These are phyloP conservation scores for Muscidifurax raptorellus DNA, from an alignment of 1,140 invertebrate genomes.

Conservation along the genomic window DNA sequence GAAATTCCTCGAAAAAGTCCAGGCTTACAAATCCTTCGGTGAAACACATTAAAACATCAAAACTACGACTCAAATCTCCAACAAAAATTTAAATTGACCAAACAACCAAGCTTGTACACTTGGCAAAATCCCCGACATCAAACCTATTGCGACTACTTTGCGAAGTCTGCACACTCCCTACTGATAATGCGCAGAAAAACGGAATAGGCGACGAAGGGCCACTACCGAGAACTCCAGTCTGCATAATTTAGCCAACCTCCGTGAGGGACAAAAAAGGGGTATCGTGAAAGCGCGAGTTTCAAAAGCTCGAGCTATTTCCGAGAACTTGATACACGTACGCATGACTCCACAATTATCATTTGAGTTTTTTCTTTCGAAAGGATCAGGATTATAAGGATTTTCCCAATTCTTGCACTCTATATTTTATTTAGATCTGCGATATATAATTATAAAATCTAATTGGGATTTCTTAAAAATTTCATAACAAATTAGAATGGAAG, in stretches of 20 bases:
- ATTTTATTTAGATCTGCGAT: neutral
- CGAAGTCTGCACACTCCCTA: neutral
- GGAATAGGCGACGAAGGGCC: slow-evolving; percentile 49
- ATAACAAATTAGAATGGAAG: too few relatives aligned
- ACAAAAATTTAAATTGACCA: neutral
- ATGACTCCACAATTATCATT: neutral
- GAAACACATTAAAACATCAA: neutral
- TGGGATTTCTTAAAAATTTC: too few relatives aligned
- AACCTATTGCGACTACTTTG: neutral
- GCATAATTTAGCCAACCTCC: slow-evolving; percentile 52
- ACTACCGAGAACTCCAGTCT: slow-evolving; percentile 47
- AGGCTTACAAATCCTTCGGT: neutral
- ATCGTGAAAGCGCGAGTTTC: neutral
- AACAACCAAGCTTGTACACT: neutral
- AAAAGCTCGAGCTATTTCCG: slow-evolving; percentile 14
- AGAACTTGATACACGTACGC: neutral
- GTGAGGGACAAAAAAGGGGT: neutral
- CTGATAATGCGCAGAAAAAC: slow-evolving; percentile 16
- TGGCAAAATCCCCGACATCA: neutral
- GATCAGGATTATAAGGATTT: neutral
- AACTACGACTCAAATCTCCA: neutral
- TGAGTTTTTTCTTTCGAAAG: neutral
- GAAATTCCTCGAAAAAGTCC: too few relatives aligned
- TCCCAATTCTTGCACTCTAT: neutral
- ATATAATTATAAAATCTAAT: neutral